Base-by-base conservation (phyloP, 2,888 invertebrate species). In the Apotomis betuletana region DNA sequence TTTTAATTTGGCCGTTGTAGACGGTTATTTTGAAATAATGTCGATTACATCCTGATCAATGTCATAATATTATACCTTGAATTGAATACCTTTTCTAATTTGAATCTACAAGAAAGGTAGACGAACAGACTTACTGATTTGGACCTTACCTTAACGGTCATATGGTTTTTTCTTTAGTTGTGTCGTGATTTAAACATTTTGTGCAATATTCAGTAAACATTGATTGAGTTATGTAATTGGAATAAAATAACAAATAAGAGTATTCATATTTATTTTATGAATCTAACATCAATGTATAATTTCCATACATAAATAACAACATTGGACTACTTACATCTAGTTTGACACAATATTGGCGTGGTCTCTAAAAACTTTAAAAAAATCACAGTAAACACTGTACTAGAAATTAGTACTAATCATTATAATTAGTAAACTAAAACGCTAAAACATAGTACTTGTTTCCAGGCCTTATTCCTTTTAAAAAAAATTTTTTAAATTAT, bases 261-360 rank as follows among this genome's bases (percentile, higher is more conserved):
- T n/a, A 0, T n/a, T 60, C 1, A 5, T 9, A 59, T 52, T 41
- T 41, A 55, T 70, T 70, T 44, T 54, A 36, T 67, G 27, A 46
- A 12, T 36, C 61, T 67, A 67, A 71, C 67, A 71, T 71, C 44
- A 15, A 71, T 54, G 4, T 49, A 59, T 1, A 54, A 27, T 55
- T 63, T 63, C 15, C 15, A 41, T 55, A 65, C 55, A 65, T 46
- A 57, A 15, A 41, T 65, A 65, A 65, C 44, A 62, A 9, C 8
- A 54, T 54, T 54, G 13, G 59, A 60, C 12, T 38, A 61, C 46
- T 54, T 61, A 68, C 38, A 27, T n/a, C 65, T 57, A 52, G 27
- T 70, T 70, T 70, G 69, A 70, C 69, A 64, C 69, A 27, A 27
- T 9, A 52, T 64, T 64, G 63, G 63, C 63, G 27, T 52, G 38